Evolutionary conservation across 2,888 invertebrate species (phyloP).

Genomic region (Apotomis turbidana): DNA sequence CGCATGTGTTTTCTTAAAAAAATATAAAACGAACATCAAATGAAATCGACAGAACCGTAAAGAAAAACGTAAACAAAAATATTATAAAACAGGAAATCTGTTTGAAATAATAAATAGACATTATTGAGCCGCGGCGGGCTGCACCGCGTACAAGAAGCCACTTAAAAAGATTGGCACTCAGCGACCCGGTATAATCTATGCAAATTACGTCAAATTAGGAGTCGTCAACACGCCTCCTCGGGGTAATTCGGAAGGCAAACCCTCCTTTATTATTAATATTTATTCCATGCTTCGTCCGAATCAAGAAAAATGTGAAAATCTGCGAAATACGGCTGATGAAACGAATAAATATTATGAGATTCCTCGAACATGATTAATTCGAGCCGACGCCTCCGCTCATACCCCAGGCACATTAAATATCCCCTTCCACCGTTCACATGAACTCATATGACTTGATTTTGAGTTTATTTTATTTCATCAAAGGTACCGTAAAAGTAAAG

Average conservation of each 20-base stretch:
- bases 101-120: slow-evolving; percentile 74
- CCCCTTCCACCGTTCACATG: slow-evolving; percentile 6
- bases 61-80: slow-evolving; percentile 56
- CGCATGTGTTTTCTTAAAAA: background rate
- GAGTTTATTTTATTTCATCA: background rate
- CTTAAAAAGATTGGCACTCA: slow-evolving; percentile 84
- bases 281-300: slow-evolving; percentile 75
- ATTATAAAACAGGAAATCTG: slow-evolving; percentile 62
- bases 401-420: slow-evolving; percentile 30
- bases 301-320: slow-evolving; percentile 70
- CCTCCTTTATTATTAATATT: slow-evolving; percentile 83
- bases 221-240: slow-evolving; percentile 79
- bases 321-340: slow-evolving; percentile 68
- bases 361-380: slow-evolving; percentile 45
- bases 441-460: background rate
- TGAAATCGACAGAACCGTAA: slow-evolving; percentile 20
- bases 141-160: slow-evolving; percentile 81
- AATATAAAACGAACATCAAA: background rate
- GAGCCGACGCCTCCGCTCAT: slow-evolving; percentile 22
- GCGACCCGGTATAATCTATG: slow-evolving; percentile 83
- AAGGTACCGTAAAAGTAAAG: background rate
- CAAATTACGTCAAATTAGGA: slow-evolving; percentile 83
- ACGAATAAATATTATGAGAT: slow-evolving; percentile 67
- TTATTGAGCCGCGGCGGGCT: slow-evolving; percentile 72
- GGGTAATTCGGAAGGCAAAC: slow-evolving; percentile 80